Conservation (phyloP, 2,113 vertebrate genomes). For the Brachyistius frenatus region DNA sequence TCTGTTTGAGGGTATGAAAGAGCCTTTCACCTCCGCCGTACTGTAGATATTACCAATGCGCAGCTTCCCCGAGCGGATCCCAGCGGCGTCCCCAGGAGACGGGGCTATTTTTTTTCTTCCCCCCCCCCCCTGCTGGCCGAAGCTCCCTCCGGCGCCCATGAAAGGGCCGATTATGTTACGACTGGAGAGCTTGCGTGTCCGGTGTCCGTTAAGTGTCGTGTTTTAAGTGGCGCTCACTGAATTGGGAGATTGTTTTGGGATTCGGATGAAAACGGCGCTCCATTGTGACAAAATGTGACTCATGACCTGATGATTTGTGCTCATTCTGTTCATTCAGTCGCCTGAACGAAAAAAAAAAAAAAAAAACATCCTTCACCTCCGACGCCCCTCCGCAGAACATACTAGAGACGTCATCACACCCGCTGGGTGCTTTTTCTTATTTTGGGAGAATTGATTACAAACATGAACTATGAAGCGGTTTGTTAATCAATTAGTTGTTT, state of each 20-base stretch:
- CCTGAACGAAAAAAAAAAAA: too few species aligned
- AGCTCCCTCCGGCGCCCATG: constrained; percentile 7
- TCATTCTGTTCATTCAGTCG: constrained; percentile 5
- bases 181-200: not conserved
- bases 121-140: not conserved
- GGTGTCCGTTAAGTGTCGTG: constrained; percentile 16
- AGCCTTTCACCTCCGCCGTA: constrained; percentile 26
- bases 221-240: constrained; percentile 18
- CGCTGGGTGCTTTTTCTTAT: too few species aligned
- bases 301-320: not conserved
- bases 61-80: constrained; percentile 16
- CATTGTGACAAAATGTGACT: too few species aligned
- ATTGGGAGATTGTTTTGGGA: constrained; percentile 9
- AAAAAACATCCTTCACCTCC: too few species aligned
- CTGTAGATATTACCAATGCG: constrained; percentile 30
- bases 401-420: too few species aligned
- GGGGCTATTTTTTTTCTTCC: not conserved
- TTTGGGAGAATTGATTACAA: too few species aligned
- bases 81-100: constrained; percentile 13
- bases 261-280: not conserved
- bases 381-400: too few species aligned
- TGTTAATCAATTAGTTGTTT: too few species aligned
- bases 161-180: constrained; percentile 49
- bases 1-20: constrained; percentile 50
- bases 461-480: too few species aligned